Evolutionary conservation across 2,888 invertebrate genomes (phyloP).

Genomic region (Morpho achilles): DNA sequence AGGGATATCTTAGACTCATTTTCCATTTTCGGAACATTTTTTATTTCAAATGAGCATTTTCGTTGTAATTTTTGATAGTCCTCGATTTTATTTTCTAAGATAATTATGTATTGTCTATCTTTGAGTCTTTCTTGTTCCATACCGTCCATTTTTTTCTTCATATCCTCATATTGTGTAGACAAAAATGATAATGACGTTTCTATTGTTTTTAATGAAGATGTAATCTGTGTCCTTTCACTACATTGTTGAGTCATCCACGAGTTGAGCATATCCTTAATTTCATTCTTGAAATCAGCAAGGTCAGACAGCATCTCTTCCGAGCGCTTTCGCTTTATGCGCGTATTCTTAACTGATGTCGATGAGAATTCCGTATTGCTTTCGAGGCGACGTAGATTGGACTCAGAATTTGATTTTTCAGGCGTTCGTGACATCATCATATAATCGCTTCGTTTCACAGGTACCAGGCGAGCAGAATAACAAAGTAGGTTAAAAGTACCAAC

Average conservation of each 20-base stretch:
- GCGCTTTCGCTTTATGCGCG: too few relatives aligned
- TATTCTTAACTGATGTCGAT: too few relatives aligned
- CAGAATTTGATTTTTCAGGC: too few relatives aligned
- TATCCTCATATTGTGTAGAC: background rate
- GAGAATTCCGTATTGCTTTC: too few relatives aligned
- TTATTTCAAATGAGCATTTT: conserved; percentile 15
- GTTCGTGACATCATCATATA: too few relatives aligned
- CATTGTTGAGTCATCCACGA: background rate
- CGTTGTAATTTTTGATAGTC: conserved; percentile 11
- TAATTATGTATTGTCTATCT: conserved; percentile 13
- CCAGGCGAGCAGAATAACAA: too few relatives aligned
- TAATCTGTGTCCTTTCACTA: background rate
- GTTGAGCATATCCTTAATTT: too few relatives aligned
- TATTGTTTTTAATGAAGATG: background rate
- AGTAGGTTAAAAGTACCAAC: too few relatives aligned
- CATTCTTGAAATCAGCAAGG: too few relatives aligned
- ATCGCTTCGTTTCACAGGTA: too few relatives aligned
- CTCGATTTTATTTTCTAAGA: conserved; percentile 14
- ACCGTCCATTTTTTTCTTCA: background rate
- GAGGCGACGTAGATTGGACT: too few relatives aligned
- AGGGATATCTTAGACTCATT: conserved; percentile 14
- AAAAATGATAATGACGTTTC: background rate
- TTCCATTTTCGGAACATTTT: conserved; percentile 14
- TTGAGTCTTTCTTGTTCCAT: conserved; percentile 4
- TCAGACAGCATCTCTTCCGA: too few relatives aligned